phyloP scores from a whole-genome alignment of 1,140 invertebrate species.

The Lepidostoma basale region DNA sequence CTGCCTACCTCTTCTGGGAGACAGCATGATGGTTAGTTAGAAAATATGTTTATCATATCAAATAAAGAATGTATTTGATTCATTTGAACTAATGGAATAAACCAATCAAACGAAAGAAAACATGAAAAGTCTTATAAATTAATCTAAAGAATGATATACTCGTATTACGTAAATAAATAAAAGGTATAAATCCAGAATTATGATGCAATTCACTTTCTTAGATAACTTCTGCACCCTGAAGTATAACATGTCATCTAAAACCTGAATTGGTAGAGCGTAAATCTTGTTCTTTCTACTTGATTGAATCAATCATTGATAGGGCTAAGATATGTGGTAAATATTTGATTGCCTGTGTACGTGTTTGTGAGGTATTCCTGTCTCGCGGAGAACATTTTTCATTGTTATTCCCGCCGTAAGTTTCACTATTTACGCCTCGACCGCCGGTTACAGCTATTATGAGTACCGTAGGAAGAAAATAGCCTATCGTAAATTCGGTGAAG shows the following conservation, averaged over 20 bases:
- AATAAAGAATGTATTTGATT: no score
- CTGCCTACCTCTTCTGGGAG: no score
- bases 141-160: no score
- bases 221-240: background rate
- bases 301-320: slow-evolving; percentile 9
- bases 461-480: slow-evolving; percentile 7
- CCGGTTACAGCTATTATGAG: background rate
- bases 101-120: no score
- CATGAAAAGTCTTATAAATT: no score
- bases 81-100: no score
- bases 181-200: no score
- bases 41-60: no score
- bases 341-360: slow-evolving; percentile 32
- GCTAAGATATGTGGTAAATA: slow-evolving; percentile 27
- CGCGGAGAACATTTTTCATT: slow-evolving; percentile 24
- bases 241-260: background rate
- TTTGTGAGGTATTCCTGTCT: background rate
- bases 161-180: no score
- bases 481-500: background rate
- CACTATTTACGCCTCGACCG: slow-evolving; percentile 3
- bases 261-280: background rate
- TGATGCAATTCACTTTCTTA: no score
- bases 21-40: no score
- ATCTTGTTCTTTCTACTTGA: background rate
- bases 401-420: slow-evolving; percentile 29